Evolutionary conservation across 2,888 invertebrate genomes (phyloP).

Genomic region (Polyploca ridens): DNA sequence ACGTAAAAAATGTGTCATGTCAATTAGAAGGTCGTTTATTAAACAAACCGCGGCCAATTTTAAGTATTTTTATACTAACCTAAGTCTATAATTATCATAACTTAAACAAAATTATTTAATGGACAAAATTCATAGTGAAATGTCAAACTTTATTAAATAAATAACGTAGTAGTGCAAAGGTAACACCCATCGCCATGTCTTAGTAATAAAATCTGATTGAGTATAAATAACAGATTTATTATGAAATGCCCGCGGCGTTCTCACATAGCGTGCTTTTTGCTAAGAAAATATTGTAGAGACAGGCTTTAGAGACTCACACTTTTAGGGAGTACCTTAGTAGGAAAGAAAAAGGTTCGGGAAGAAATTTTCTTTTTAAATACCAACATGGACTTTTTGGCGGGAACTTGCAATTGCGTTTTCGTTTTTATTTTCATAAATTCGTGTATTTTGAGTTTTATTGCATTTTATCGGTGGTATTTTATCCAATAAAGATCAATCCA

Average conservation of each 20-base stretch:
- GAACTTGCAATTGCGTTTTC: too few species aligned
- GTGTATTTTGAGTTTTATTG: too few species aligned
- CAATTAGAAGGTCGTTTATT: too few species aligned
- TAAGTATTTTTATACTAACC: background rate
- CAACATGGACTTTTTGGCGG: too few species aligned
- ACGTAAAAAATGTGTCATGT: too few species aligned
- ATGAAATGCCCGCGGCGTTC: background rate
- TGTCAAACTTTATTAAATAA: conserved; percentile 8
- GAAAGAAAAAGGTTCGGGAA: too few species aligned
- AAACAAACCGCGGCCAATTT: background rate
- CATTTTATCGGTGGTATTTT: too few species aligned
- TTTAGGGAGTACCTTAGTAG: too few species aligned
- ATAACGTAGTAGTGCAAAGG: conserved; percentile 25
- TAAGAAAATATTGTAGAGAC: background rate
- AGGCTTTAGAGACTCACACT: too few species aligned
- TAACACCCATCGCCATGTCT: conserved; percentile 21
- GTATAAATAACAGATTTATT: background rate
- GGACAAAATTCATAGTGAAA: background rate
- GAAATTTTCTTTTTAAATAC: too few species aligned
- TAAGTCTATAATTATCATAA: conserved; percentile 1
- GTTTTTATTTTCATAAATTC: too few species aligned
- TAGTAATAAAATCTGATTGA: background rate
- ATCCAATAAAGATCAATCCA: too few species aligned
- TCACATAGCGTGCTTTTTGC: background rate
- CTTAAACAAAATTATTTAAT: background rate